These are phyloP conservation scores for Disparrhopalites patrizii DNA, from an alignment of 2,888 invertebrate genomes.

Conservation along the genomic window DNA sequence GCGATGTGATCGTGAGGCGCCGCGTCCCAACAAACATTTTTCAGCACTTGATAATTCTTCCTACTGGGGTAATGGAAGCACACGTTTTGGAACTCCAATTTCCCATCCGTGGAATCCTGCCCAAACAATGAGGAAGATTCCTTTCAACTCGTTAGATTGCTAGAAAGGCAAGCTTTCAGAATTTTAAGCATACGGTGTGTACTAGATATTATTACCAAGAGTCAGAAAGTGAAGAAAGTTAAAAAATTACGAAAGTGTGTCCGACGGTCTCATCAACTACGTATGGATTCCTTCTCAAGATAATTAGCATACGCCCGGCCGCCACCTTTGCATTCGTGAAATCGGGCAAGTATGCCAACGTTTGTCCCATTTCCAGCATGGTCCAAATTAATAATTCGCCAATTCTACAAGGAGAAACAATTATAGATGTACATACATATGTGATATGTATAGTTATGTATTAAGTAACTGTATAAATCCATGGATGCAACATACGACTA, in stretches of 20 bases:
- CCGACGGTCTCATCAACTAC: constrained; percentile 50
- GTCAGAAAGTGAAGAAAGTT: constrained; percentile 14
- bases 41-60: constrained; percentile 59
- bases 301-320: constrained; percentile 62
- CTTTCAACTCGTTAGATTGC: neutral
- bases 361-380: constrained; percentile 54
- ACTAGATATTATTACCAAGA: constrained; percentile 3
- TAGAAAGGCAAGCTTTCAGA: too few species aligned
- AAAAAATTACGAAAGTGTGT: constrained; percentile 60
- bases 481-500: neutral
- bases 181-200: neutral
- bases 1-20: constrained; percentile 69
- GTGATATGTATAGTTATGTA: too few species aligned
- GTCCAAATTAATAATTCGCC: constrained; percentile 60
- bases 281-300: neutral
- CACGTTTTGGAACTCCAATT: constrained; percentile 53
- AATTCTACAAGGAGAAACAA: constrained; percentile 55
- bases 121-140: neutral
- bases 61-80: constrained; percentile 55
- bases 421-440: neutral
- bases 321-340: constrained; percentile 73
- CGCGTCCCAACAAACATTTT: constrained; percentile 65
- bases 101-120: constrained; percentile 49
- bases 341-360: constrained; percentile 71
- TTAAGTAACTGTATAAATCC: too few species aligned